Conservation (phyloP, 2,888 invertebrate species). For the Acholoe squamosa region DNA sequence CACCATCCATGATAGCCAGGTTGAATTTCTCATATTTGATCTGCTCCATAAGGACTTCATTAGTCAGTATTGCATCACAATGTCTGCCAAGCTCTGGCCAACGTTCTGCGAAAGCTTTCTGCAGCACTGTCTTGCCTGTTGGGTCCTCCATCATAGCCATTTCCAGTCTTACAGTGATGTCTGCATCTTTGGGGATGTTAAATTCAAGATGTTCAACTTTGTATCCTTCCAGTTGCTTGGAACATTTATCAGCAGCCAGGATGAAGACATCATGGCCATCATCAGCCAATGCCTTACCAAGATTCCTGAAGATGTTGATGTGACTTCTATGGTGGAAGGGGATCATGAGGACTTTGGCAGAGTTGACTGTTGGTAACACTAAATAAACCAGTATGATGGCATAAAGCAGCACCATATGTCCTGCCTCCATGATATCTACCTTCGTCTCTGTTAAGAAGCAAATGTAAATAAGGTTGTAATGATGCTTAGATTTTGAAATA, state of each 20-base stretch:
- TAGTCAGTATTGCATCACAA: background rate
- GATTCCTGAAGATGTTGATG: slow-evolving; percentile 21
- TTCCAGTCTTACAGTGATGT: background rate
- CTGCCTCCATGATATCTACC: too few species aligned
- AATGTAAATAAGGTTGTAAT: too few species aligned
- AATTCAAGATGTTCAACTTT: background rate
- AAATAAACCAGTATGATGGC: background rate
- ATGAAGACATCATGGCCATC: slow-evolving; percentile 13
- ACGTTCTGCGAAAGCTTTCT: background rate
- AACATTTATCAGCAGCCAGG: background rate
- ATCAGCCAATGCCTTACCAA: background rate
- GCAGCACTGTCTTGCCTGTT: background rate
- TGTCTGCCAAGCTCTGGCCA: background rate
- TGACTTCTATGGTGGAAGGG: slow-evolving; percentile 12
- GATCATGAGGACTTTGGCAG: background rate
- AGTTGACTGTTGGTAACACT: background rate
- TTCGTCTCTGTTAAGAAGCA: too few species aligned
- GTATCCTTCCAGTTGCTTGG: background rate
- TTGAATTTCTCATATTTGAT: slow-evolving; percentile 38
- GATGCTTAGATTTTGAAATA: too few species aligned
- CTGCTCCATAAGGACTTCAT: background rate
- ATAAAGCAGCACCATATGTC: background rate
- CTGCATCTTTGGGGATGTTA: background rate
- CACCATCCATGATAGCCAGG: slow-evolving; percentile 40
- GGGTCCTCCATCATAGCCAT: background rate